Evolutionary conservation across 2,797 vertebrate species (phyloP).

Genomic region (Amblyopsis hoosieri): DNA sequence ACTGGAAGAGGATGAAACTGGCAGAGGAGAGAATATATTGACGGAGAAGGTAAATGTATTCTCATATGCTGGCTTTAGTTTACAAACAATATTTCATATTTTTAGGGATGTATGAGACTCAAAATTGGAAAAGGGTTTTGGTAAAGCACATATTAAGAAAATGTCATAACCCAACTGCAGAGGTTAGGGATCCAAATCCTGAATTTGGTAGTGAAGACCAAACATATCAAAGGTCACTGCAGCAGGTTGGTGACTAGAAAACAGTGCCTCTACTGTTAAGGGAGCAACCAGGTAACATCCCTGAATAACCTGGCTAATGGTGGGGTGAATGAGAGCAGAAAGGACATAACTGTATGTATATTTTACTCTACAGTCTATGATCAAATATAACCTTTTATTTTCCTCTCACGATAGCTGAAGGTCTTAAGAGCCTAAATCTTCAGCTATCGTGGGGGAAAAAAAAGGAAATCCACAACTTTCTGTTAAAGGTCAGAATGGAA

Average conservation of each 20-base stretch:
- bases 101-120: no score
- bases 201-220: constrained; percentile 33
- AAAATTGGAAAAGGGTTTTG: not conserved
- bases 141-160: constrained; percentile 20
- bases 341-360: constrained; percentile 23
- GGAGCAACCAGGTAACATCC: constrained; percentile 47
- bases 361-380: constrained; percentile 22
- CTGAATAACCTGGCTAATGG: not conserved
- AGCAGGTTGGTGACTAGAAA: not conserved
- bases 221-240: constrained; percentile 47
- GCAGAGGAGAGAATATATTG: not conserved
- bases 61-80: constrained; percentile 16
- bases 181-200: constrained; percentile 12
- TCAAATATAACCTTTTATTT: no score
- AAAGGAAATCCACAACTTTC: constrained; percentile 8
- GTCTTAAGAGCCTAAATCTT: not conserved
- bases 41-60: constrained; percentile 14
- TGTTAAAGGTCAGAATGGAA: not conserved
- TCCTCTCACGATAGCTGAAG: no score
- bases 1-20: constrained; percentile 10
- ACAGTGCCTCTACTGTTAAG: constrained; percentile 52
- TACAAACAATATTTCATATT: constrained; percentile 9
- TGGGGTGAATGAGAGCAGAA: constrained; percentile 8
- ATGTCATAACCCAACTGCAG: constrained; percentile 13
- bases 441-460: not conserved